Conservation (phyloP, 92 coral and sea anemone species). For the Parazoanthus swiftii region DNA sequence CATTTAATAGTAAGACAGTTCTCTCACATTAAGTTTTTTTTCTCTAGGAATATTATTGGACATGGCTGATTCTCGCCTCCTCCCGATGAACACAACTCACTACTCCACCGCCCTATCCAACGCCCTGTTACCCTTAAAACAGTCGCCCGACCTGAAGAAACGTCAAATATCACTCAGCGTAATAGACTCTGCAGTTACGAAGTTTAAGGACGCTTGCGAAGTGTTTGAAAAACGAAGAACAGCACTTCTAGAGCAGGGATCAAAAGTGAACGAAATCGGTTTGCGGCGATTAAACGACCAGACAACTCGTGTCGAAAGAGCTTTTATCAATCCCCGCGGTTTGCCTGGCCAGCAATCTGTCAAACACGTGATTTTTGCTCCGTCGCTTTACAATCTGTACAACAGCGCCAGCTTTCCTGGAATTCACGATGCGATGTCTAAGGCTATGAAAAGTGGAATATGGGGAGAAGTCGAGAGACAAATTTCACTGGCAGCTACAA, state of each 20-base stretch:
- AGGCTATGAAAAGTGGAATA: background rate
- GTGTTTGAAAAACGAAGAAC: conserved; percentile 21
- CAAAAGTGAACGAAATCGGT: background rate
- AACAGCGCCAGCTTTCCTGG: conserved; percentile 33
- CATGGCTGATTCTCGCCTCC: conserved; percentile 20
- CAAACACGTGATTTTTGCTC: conserved; percentile 32
- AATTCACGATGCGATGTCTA: conserved; percentile 13
- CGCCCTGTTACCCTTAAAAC: background rate
- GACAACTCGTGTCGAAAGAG: conserved; percentile 39
- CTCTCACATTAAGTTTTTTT: background rate
- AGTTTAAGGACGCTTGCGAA: conserved; percentile 24
- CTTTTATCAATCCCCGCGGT: conserved; percentile 39
- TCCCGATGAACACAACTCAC: conserved; percentile 30
- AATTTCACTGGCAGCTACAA: conserved; percentile 24
- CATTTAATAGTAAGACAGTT: background rate
- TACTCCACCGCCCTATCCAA: conserved; percentile 10
- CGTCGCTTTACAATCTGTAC: conserved; percentile 33
- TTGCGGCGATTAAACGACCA: conserved; percentile 39
- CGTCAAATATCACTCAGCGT: conserved; percentile 8
- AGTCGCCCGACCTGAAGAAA: background rate
- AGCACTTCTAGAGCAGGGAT: conserved; percentile 1
- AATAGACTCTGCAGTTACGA: conserved; percentile 12
- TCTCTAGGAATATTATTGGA: conserved; percentile 21
- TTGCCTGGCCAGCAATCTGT: conserved; percentile 16
- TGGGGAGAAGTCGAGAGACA: conserved; percentile 36